Evolutionary conservation across 2,888 invertebrate genomes (phyloP), one percentile per base, ranked within the genome.

Genomic region (Drosophila suboccidentalis): DNA sequence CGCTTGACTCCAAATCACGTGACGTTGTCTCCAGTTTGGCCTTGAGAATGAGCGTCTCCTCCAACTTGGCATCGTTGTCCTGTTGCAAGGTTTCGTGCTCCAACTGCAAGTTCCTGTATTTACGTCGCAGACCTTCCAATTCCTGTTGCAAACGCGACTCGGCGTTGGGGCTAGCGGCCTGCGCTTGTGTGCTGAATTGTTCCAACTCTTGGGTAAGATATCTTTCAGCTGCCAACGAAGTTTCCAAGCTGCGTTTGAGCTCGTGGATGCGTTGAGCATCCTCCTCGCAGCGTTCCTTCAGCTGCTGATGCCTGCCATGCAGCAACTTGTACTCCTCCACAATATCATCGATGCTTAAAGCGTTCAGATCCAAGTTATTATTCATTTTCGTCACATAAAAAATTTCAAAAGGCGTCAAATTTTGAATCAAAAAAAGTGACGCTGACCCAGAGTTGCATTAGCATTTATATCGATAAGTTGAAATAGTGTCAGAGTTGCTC

Each of bases 241-340:
- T 92, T 15, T 92, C 91, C 50, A 92, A 69, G 60, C 76, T 91
- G 8, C 92, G 85, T 63, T 90, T 90, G 0, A 93, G 72, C 5
- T 92, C 91, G 55, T 92, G 80, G n/a, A 93, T 91, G 22, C 88
- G 80, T 53, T 93, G 93, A 0, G 90, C 86, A 60, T 92, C 91
- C 2, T 81, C 61, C 36, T 93, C 93, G 11, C 82, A 78, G 2
- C 59, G 58, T 5, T 82, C 54, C 22, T 89, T 87, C 0, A 92
- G 67, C 3, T 90, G 81, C 19, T 82, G 70, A 64, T 89, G 91
- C 3, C 85, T 80, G 6, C 87, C 82, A 34, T 82, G 82, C 2
- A 93, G 60, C 36, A 88, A 86, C 55, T 80, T 78, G 64, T 92
- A 93, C 51, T 92, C 92, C 36, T 92, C 90, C n/a, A 90, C 78